phyloP scores from a whole-genome alignment of 2,113 vertebrate species.

The Microcebus griseorufus region DNA sequence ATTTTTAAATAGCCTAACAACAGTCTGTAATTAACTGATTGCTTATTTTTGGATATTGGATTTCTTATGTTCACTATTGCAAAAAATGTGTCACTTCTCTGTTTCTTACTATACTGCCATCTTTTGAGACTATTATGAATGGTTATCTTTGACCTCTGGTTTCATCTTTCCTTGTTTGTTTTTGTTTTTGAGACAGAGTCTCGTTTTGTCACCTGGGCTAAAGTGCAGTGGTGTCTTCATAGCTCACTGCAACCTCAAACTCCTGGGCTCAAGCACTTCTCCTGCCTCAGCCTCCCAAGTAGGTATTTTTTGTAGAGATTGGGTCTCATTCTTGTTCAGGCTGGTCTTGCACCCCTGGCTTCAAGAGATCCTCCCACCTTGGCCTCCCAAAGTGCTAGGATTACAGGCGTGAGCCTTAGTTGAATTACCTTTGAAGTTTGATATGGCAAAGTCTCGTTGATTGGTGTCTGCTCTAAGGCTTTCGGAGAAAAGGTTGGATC shows the following conservation, averaged over 20 bases:
- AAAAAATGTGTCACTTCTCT: not conserved
- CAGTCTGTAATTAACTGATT: not conserved
- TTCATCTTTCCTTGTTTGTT: not conserved
- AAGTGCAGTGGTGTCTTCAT: too few relatives aligned
- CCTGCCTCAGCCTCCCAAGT: too few relatives aligned
- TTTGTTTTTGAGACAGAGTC: too few relatives aligned
- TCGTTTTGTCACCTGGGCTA: too few relatives aligned
- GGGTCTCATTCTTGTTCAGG: too few relatives aligned
- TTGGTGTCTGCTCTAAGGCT: not conserved
- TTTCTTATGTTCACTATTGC: not conserved
- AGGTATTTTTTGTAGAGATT: too few relatives aligned
- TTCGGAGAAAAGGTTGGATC: not conserved
- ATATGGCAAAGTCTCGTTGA: not conserved
- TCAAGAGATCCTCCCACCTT: too few relatives aligned
- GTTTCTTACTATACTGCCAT: not conserved
- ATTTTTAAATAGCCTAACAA: not conserved
- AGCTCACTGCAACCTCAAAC: too few relatives aligned
- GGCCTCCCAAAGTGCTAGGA: too few relatives aligned
- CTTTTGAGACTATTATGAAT: not conserved
- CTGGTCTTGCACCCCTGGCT: too few relatives aligned
- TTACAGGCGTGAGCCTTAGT: not conserved
- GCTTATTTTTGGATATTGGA: not conserved
- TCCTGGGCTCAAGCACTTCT: too few relatives aligned
- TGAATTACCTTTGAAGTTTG: not conserved
- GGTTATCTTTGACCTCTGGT: not conserved